A percentile compares a stretch with the other conserved stretches of the same genome.
Evolutionary conservation across 37 sponge, comb jelly and placozoan genomes (phyloP).

Genomic region (Geodia barretti): DNA sequence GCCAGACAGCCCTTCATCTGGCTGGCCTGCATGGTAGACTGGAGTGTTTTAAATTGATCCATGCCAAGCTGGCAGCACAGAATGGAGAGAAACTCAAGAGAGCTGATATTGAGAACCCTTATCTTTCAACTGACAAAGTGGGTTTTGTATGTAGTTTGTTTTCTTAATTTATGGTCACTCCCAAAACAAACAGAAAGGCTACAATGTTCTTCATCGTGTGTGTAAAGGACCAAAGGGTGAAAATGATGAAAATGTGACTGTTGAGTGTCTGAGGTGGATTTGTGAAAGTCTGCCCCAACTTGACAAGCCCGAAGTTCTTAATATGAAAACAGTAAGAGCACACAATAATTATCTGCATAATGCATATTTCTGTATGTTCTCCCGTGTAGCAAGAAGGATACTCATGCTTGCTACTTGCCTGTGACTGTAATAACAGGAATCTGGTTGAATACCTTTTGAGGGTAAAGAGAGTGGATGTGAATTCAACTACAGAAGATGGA

Average conservation of each 20-base stretch:
- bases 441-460: slow-evolving; percentile 8
- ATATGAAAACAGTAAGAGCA: slow-evolving; percentile 5
- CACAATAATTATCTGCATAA: background rate
- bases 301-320: background rate
- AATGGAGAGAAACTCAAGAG: background rate
- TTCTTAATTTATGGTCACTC: background rate
- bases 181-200: slow-evolving; percentile 2
- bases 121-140: slow-evolving; percentile 24
- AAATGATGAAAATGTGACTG: background rate
- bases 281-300: background rate
- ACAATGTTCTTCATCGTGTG: slow-evolving; percentile 36
- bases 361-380: background rate
- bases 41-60: slow-evolving; percentile 33
- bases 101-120: background rate
- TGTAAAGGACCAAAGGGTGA: slow-evolving; percentile 4
- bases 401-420: slow-evolving; percentile 45
- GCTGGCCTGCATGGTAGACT: background rate
- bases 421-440: slow-evolving; percentile 34
- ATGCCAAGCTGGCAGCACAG: background rate
- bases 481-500: background rate
- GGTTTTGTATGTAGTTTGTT: background rate
- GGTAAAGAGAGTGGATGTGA: background rate
- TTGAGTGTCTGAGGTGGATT: slow-evolving; percentile 33
- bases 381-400: slow-evolving; percentile 25
- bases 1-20: slow-evolving; percentile 12